Evolutionary conservation across 2,113 vertebrate species (phyloP).

Genomic region (Notechis scutatus): DNA sequence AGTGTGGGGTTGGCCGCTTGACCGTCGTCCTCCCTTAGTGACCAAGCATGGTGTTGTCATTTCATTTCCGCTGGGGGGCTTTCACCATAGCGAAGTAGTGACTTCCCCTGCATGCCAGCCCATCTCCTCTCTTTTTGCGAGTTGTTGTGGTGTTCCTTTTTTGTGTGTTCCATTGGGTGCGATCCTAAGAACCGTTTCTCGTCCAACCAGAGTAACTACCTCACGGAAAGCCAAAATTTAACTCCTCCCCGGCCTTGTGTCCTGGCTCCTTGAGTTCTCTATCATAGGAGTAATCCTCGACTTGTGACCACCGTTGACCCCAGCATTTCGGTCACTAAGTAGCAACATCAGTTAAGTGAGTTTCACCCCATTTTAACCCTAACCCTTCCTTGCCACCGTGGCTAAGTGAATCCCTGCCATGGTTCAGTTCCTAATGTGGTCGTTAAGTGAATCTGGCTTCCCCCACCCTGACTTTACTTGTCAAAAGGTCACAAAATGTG

Average conservation of each 20-base stretch:
- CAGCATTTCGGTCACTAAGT: too few species aligned
- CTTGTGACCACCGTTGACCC: neutral
- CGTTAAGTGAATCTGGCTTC: too few species aligned
- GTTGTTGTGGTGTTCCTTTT: neutral
- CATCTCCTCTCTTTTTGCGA: constrained; percentile 32
- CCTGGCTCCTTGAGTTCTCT: too few species aligned
- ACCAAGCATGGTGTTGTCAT: neutral
- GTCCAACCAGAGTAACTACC: constrained; percentile 55
- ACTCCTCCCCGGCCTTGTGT: too few species aligned
- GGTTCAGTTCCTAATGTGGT: too few species aligned
- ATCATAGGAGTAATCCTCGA: too few species aligned
- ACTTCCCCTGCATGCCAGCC: constrained; percentile 28
- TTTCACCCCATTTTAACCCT: too few species aligned
- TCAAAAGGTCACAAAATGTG: too few species aligned
- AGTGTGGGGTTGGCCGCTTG: constrained; percentile 14
- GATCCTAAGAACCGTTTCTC: constrained; percentile 50
- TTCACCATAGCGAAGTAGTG: constrained; percentile 29
- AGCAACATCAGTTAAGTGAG: too few species aligned
- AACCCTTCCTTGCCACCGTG: too few species aligned
- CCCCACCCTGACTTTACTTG: too few species aligned
- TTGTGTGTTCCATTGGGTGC: neutral
- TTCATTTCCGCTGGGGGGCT: constrained; percentile 17
- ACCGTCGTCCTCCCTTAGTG: constrained; percentile 17
- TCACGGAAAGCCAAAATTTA: neutral
- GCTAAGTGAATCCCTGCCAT: too few species aligned